Conservation (phyloP, 2,888 invertebrate species). For the Chironomus tentans region DNA sequence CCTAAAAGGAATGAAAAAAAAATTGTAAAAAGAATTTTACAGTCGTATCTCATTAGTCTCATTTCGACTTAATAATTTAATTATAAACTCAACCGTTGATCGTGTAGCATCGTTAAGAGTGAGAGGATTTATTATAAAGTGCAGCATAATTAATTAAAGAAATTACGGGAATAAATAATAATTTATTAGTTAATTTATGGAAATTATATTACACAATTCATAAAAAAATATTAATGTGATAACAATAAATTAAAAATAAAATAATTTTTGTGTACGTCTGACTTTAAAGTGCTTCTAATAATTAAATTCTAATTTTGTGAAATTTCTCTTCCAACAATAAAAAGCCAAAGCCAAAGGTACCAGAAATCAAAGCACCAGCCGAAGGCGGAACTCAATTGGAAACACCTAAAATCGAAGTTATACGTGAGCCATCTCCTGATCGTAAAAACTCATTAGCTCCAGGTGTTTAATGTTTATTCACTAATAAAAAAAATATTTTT, state of each 20-base stretch:
- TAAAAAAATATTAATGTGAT: too few relatives aligned
- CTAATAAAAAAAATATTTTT: slow-evolving; percentile 30
- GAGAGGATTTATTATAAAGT: neutral
- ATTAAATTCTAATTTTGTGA: neutral
- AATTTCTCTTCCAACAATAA: neutral
- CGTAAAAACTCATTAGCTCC: slow-evolving; percentile 70
- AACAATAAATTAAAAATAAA: too few relatives aligned
- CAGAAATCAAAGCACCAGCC: slow-evolving; percentile 60
- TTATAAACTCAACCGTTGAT: slow-evolving; percentile 22
- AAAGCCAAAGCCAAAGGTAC: slow-evolving; percentile 44
- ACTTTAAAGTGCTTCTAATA: neutral
- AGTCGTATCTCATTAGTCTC: neutral
- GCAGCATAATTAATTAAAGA: too few relatives aligned
- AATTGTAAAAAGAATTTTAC: neutral
- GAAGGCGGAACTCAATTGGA: slow-evolving; percentile 37
- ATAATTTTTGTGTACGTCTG: neutral
- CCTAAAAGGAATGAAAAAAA: too few relatives aligned
- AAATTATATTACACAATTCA: neutral
- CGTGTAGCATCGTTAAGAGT: slow-evolving; percentile 12
- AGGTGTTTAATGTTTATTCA: slow-evolving; percentile 25
- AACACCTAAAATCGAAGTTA: slow-evolving; percentile 80
- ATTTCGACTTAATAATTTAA: slow-evolving; percentile 19
- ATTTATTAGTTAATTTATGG: neutral
- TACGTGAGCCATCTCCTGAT: slow-evolving; percentile 61
- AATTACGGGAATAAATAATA: neutral